Conservation (phyloP, 2,888 invertebrate genomes). For the Ceriagrion tenellum region DNA sequence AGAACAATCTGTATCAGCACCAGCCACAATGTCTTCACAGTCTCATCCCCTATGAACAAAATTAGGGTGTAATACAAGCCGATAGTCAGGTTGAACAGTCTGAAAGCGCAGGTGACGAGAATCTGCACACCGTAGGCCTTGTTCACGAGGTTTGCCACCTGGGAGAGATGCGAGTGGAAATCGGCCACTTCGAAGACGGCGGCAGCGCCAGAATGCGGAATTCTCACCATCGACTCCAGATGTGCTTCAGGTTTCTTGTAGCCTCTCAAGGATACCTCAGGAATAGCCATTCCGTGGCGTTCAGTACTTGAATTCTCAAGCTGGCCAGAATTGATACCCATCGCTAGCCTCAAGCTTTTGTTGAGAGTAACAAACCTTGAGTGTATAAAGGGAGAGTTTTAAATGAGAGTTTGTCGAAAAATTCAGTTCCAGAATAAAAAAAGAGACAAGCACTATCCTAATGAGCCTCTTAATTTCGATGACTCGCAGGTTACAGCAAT, state of each 20-base stretch:
- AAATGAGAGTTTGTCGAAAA: background rate
- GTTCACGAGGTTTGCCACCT: background rate
- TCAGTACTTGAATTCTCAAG: background rate
- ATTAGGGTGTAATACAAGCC: background rate
- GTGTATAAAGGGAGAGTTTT: background rate
- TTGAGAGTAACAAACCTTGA: background rate
- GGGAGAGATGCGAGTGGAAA: background rate
- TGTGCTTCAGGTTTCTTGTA: background rate
- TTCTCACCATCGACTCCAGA: too few relatives aligned
- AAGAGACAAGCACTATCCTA: too few relatives aligned
- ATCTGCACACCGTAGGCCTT: conserved; percentile 4
- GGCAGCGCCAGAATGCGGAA: background rate
- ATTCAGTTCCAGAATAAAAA: too few relatives aligned
- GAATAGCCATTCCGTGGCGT: background rate
- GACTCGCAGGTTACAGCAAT: too few relatives aligned
- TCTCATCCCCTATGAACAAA: background rate
- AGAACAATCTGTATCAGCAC: background rate
- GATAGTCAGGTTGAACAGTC: conserved; percentile 1
- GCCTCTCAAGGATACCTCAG: too few relatives aligned
- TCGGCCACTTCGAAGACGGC: background rate
- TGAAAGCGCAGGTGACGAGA: background rate
- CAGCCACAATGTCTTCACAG: background rate
- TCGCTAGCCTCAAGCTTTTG: background rate
- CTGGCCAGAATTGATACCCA: background rate
- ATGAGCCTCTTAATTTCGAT: too few relatives aligned